Evolutionary conservation across 1,140 invertebrate species (phyloP).

Genomic region (Microplitis mediator): DNA sequence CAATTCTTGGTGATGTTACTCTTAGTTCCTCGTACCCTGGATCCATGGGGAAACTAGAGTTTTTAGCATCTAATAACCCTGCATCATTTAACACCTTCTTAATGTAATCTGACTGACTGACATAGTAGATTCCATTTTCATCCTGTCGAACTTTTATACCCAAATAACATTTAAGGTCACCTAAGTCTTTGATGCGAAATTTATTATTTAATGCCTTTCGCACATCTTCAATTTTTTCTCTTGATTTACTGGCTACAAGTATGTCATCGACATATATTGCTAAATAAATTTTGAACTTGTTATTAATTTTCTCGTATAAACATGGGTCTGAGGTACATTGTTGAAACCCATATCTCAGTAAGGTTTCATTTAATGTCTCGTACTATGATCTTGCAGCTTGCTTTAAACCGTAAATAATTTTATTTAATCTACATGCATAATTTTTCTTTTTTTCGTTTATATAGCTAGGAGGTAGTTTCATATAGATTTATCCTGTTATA

Average conservation of each 20-base stretch:
- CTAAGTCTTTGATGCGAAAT: conserved; percentile 13
- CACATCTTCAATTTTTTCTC: conserved; percentile 2
- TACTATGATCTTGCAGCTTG: conserved; percentile 44
- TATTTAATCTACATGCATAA: conserved; percentile 35
- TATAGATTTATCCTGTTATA: neutral
- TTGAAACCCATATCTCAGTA: conserved; percentile 24
- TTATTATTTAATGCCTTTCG: neutral
- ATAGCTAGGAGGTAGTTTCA: neutral
- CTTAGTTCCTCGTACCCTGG: conserved; percentile 26
- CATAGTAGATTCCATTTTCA: conserved; percentile 9
- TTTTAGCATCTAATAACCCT: conserved; percentile 16
- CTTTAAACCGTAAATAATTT: conserved; percentile 35
- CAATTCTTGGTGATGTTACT: conserved; percentile 20
- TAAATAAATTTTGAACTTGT: conserved; percentile 4
- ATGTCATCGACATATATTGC: conserved; percentile 24
- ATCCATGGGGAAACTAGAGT: conserved; percentile 18
- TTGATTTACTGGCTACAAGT: conserved; percentile 15
- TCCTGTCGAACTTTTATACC: conserved; percentile 19
- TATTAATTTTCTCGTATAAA: neutral
- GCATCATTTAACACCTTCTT: conserved; percentile 12
- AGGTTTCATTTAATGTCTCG: conserved; percentile 32
- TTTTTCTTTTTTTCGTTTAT: conserved; percentile 10
- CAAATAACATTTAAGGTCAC: conserved; percentile 22
- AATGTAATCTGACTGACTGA: conserved; percentile 20
- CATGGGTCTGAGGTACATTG: neutral